A percentile compares a stretch with the other conserved stretches of the same genome.
Conservation (phyloP, 2,113 vertebrate species). For the Sylvilagus bachmani region DNA sequence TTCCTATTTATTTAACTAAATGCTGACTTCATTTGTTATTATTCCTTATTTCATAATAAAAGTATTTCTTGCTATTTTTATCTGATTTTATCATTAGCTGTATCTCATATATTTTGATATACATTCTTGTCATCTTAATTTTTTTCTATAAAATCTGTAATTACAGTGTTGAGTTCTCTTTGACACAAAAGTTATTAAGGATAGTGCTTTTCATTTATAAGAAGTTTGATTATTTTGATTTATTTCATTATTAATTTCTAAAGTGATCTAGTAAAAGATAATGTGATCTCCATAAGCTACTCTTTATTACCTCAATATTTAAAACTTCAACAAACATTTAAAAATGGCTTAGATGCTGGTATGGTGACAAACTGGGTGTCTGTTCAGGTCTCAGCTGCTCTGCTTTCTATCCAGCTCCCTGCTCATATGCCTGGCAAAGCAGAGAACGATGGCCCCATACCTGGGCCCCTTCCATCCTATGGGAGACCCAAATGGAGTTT, state of each 20-base stretch:
- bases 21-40: not conserved
- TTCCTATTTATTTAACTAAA: slow-evolving; percentile 39
- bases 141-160: slow-evolving; percentile 34
- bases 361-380: no score
- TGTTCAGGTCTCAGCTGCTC: no score
- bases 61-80: slow-evolving; percentile 25
- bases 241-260: slow-evolving; percentile 51
- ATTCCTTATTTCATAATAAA: slow-evolving; percentile 6
- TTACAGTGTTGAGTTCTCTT: slow-evolving; percentile 54
- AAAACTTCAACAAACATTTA: not conserved
- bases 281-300: not conserved
- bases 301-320: slow-evolving; percentile 21
- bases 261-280: slow-evolving; percentile 4
- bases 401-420: no score
- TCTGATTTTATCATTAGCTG: slow-evolving; percentile 30
- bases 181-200: slow-evolving; percentile 38
- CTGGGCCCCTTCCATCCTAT: no score
- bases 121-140: slow-evolving; percentile 44
- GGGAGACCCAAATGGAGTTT: no score
- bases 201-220: slow-evolving; percentile 57
- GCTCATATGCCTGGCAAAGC: no score
- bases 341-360: not conserved
- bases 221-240: slow-evolving; percentile 57
- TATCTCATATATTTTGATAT: not conserved
- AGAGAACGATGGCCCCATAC: no score